Conservation (phyloP, 2,797 vertebrate species). For the Vipera latastei region DNA sequence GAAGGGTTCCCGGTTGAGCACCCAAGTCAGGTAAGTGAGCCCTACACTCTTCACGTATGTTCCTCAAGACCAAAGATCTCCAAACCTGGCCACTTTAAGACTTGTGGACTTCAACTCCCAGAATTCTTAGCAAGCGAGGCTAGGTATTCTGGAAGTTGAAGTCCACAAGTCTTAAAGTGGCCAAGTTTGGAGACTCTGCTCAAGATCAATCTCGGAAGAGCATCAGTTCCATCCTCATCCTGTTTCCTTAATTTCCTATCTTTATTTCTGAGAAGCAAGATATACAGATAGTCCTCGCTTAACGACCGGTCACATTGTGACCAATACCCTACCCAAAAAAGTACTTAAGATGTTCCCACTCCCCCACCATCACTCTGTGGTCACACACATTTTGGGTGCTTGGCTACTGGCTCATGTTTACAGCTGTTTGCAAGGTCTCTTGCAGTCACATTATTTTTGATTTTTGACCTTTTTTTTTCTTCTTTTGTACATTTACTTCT, state of each 20-base stretch:
- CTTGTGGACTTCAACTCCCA: neutral
- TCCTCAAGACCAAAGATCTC: conserved; percentile 26
- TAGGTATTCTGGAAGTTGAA: neutral
- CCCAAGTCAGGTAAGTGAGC: conserved; percentile 80
- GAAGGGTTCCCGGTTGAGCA: conserved; percentile 91
- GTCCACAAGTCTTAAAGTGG: neutral
- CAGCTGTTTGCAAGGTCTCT: too few relatives aligned
- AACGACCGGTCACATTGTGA: neutral
- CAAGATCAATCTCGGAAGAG: conserved; percentile 21
- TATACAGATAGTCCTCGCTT: neutral
- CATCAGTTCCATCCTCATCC: neutral
- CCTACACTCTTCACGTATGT: too few relatives aligned
- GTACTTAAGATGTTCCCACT: neutral
- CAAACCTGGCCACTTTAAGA: neutral
- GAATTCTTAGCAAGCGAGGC: neutral
- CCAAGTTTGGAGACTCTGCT: neutral
- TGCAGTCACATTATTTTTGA: too few relatives aligned
- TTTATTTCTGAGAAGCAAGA: neutral
- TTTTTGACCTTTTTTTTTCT: too few relatives aligned
- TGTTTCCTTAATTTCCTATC: neutral
- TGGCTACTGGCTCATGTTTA: too few relatives aligned
- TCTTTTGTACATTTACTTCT: too few relatives aligned
- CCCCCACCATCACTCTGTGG: too few relatives aligned
- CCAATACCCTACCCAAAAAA: too few relatives aligned
- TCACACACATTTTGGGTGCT: too few relatives aligned